These are phyloP conservation scores for Chrysolina oricalcia DNA, from an alignment of 2,888 invertebrate species.

Conservation along the genomic window DNA sequence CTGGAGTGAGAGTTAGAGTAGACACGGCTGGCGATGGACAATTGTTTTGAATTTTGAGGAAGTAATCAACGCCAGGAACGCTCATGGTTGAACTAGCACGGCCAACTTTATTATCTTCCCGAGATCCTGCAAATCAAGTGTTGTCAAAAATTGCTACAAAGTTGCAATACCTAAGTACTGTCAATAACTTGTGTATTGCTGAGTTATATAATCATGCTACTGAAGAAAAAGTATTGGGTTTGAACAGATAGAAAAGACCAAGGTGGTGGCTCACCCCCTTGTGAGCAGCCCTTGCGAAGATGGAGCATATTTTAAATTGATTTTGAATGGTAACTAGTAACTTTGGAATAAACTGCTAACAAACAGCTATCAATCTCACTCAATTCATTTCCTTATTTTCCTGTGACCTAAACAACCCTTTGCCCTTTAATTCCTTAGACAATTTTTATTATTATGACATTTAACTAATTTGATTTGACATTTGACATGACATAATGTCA, in stretches of 20 bases:
- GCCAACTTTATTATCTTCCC: conserved; percentile 61
- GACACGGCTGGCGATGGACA: conserved; percentile 76
- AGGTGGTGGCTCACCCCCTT: conserved; percentile 5
- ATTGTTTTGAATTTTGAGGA: conserved; percentile 66
- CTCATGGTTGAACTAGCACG: conserved; percentile 69
- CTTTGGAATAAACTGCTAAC: neutral
- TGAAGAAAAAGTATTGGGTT: neutral
- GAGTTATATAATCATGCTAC: too few relatives aligned
- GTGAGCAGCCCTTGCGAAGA: conserved; percentile 9
- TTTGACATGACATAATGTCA: too few relatives aligned
- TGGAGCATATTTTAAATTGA: neutral
- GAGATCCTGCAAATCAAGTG: conserved; percentile 44
- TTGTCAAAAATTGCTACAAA: neutral
- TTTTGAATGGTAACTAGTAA: neutral
- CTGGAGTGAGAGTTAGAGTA: conserved; percentile 82
- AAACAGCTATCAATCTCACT: neutral
- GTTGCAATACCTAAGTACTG: neutral
- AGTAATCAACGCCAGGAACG: conserved; percentile 70
- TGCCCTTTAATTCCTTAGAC: too few relatives aligned
- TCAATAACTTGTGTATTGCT: neutral
- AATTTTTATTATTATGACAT: too few relatives aligned
- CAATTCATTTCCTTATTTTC: neutral
- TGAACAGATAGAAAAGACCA: neutral
- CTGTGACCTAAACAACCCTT: neutral
- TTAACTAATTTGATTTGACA: too few relatives aligned